These are phyloP conservation scores for Pitangus sulphuratus DNA, from an alignment of 2,797 vertebrate species.

Conservation along the genomic window DNA sequence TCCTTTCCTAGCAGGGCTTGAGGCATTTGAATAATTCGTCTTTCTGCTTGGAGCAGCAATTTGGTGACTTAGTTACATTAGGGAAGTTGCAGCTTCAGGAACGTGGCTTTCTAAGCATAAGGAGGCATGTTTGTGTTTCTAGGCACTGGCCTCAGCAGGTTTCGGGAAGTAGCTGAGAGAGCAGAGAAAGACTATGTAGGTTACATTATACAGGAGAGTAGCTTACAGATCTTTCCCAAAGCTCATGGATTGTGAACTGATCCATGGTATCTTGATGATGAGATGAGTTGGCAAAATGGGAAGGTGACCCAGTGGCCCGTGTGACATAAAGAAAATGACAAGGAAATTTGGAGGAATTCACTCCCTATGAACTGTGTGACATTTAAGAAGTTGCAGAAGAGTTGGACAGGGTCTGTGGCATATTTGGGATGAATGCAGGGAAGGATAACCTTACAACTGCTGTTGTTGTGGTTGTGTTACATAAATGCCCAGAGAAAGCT, in stretches of 20 bases:
- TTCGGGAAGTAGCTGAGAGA: not conserved
- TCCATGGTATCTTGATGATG: not conserved
- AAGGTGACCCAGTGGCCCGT: accelerated
- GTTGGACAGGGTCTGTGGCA: accelerated
- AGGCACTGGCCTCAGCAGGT: accelerated
- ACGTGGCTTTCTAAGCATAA: not conserved
- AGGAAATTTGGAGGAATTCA: not conserved
- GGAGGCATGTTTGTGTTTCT: not conserved
- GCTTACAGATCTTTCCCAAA: not conserved
- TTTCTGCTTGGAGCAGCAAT: not conserved
- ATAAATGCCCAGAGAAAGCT: not conserved
- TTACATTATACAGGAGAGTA: accelerated
- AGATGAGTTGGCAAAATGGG: not conserved
- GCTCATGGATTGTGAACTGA: not conserved
- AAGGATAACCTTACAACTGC: not conserved
- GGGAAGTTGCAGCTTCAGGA: not conserved
- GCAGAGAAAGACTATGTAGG: accelerated
- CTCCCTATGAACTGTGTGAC: not conserved
- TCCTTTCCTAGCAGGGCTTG: not conserved
- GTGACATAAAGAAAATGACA: not conserved
- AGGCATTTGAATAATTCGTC: not conserved
- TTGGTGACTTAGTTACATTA: not conserved
- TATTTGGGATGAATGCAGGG: accelerated
- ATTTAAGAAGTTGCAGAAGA: not conserved
- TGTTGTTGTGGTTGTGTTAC: not conserved